A percentile compares a stretch with the other conserved stretches of the same genome.
Evolutionary conservation across 2,888 invertebrate genomes (phyloP).

Genomic region (Philonicus albiceps): DNA sequence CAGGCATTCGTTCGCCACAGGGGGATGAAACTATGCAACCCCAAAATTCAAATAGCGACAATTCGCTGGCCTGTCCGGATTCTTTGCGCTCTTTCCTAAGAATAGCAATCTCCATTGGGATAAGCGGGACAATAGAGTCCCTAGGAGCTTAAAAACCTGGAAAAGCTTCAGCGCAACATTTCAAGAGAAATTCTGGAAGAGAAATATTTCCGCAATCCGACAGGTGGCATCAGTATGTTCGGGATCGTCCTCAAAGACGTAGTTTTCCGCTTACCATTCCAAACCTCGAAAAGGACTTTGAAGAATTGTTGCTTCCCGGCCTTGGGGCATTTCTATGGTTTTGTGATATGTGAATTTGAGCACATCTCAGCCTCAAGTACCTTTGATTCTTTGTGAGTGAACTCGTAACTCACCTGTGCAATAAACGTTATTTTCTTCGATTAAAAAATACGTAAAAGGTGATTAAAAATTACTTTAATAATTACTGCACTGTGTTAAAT

Average conservation of each 20-base stretch:
- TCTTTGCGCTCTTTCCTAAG: background rate
- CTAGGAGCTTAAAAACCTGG: background rate
- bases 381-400: background rate
- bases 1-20: background rate
- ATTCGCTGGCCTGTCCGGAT: conserved; percentile 5
- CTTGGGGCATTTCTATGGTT: background rate
- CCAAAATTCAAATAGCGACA: background rate
- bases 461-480: background rate
- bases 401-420: background rate
- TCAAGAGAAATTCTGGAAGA: conserved; percentile 19
- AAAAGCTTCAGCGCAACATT: background rate
- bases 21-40: conserved; percentile 37
- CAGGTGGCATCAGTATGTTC: conserved; percentile 48
- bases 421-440: background rate
- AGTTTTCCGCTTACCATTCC: background rate
- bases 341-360: background rate
- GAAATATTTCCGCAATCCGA: conserved; percentile 43
- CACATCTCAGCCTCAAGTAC: background rate
- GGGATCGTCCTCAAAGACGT: background rate
- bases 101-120: background rate
- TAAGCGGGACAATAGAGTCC: conserved; percentile 14
- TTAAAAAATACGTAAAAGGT: background rate
- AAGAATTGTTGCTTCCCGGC: background rate
- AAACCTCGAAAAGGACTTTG: background rate
- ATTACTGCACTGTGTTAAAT: background rate